These are phyloP conservation scores for Rallus crepitans DNA, from an alignment of 2,797 vertebrate genomes.

Conservation along the genomic window DNA sequence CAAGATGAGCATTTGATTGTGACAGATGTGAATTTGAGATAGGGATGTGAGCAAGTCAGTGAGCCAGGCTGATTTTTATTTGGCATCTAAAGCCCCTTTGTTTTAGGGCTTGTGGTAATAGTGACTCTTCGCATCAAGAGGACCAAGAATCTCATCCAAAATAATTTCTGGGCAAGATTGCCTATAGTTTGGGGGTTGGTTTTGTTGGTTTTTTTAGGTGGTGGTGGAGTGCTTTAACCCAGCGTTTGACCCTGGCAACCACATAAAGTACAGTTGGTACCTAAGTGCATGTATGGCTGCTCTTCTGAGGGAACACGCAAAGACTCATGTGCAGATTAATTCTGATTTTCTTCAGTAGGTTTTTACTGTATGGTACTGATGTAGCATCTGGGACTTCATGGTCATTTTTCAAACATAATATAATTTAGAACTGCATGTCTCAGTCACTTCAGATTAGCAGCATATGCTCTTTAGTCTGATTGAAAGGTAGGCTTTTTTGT, in stretches of 20 bases:
- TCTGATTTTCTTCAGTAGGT: background rate
- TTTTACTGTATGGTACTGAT: background rate
- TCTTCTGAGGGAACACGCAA: background rate
- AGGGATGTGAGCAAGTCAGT: background rate
- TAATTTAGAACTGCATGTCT: background rate
- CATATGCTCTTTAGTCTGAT: background rate
- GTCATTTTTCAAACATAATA: background rate
- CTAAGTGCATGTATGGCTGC: background rate
- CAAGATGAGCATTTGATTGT: background rate
- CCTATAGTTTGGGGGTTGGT: background rate
- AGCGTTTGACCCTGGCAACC: background rate
- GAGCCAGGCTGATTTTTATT: background rate
- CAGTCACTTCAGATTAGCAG: background rate
- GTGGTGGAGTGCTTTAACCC: rapidly evolving
- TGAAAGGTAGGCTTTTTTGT: background rate
- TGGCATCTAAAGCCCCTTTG: background rate
- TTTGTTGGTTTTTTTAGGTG: background rate
- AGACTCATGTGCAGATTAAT: background rate
- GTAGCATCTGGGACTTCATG: background rate
- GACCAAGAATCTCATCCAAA: background rate
- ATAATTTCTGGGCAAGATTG: background rate
- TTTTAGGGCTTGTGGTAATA: background rate
- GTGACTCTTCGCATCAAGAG: background rate
- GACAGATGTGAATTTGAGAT: background rate
- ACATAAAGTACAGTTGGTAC: background rate